Percentiles rank a stretch among this genome's conserved stretches.
phyloP scores from a whole-genome alignment of 2,888 invertebrate species.

The Yponomeuta evonymella region DNA sequence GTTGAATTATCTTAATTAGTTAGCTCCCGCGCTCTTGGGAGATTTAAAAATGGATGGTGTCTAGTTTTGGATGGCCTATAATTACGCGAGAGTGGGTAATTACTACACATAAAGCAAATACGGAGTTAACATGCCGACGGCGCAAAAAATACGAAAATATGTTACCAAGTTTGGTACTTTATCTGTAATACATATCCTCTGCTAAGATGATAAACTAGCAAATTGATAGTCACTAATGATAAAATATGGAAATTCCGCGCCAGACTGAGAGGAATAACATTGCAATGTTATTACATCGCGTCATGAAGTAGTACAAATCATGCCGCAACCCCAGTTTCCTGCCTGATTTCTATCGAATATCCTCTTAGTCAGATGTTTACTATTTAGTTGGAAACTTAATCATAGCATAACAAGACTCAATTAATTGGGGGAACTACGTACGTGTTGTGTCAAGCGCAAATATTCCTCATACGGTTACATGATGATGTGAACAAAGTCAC shows the following conservation, averaged over 20 bases:
- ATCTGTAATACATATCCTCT: too few species aligned
- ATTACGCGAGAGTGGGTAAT: conserved; percentile 33
- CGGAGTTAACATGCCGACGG: background rate
- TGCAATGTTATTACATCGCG: background rate
- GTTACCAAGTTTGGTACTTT: background rate
- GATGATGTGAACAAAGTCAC: conserved; percentile 6
- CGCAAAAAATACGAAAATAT: background rate
- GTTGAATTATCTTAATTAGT: conserved; percentile 37
- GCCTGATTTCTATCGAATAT: background rate
- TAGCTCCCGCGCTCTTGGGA: conserved; percentile 23
- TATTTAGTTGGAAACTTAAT: background rate
- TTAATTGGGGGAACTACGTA: background rate
- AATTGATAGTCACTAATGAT: background rate
- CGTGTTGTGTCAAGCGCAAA: background rate
- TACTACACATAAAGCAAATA: conserved; percentile 23
- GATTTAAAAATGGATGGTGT: conserved; percentile 38
- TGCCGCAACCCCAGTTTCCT: background rate
- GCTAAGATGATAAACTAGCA: background rate
- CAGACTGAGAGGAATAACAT: background rate
- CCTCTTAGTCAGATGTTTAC: background rate
- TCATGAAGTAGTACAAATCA: background rate
- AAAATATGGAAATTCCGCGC: background rate
- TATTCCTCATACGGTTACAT: background rate
- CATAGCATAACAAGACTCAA: background rate
- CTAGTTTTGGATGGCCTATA: conserved; percentile 32